Conservation (phyloP, 2,113 vertebrate species). For the Spea multiplicata region DNA sequence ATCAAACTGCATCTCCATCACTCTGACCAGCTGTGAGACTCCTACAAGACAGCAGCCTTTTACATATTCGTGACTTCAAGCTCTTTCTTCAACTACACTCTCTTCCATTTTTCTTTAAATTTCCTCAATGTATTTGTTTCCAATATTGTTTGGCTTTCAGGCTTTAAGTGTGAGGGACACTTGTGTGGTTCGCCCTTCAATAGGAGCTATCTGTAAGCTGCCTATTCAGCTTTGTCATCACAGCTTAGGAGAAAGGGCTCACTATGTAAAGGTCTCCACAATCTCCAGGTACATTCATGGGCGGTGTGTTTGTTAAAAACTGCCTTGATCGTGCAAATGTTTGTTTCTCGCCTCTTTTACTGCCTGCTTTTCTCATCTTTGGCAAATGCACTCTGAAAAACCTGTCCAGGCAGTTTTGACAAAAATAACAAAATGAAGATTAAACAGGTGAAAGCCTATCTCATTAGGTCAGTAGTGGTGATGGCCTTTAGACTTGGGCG, state of each 20-base stretch:
- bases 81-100: constrained; percentile 73
- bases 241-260: constrained; percentile 70
- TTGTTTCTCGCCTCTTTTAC: constrained; percentile 44
- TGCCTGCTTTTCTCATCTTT: constrained; percentile 44
- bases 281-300: constrained; percentile 77
- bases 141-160: constrained; percentile 73
- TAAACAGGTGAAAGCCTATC: constrained; percentile 51
- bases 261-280: constrained; percentile 55
- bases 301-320: constrained; percentile 70
- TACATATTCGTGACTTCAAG: constrained; percentile 73
- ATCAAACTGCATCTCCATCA: neutral
- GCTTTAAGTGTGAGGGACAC: constrained; percentile 67
- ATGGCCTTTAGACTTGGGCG: constrained; percentile 45
- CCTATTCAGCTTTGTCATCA: constrained; percentile 54
- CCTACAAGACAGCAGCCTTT: constrained; percentile 59
- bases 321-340: constrained; percentile 60
- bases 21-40: constrained; percentile 54
- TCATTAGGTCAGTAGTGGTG: constrained; percentile 51
- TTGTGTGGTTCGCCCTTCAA: constrained; percentile 68
- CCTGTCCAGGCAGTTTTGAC: constrained; percentile 51
- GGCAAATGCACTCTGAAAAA: constrained; percentile 40
- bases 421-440: constrained; percentile 57
- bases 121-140: constrained; percentile 78
- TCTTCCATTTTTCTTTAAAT: constrained; percentile 68
- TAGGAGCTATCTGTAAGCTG: constrained; percentile 70